These are phyloP conservation scores for Latrodectus hesperus DNA, from an alignment of 2,888 invertebrate species.

Conservation along the genomic window DNA sequence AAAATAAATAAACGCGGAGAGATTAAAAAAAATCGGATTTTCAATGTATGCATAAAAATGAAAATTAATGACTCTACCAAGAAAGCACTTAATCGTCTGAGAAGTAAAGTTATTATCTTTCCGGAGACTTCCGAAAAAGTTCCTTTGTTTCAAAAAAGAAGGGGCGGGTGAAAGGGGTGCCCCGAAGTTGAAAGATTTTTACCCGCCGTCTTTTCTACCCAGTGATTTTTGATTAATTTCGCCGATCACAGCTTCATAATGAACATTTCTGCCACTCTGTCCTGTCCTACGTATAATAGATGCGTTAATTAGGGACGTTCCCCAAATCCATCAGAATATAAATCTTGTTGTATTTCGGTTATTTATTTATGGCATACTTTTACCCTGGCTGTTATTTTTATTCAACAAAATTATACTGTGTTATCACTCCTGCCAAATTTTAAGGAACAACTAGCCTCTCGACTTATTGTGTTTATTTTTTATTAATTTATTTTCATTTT, in stretches of 20 bases:
- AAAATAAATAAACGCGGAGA: slow-evolving; percentile 14
- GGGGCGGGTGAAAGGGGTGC: neutral
- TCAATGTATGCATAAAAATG: slow-evolving; percentile 68
- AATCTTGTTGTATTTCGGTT: neutral
- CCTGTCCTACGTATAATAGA: slow-evolving; percentile 5
- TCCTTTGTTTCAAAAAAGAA: slow-evolving; percentile 34
- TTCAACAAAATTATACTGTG: neutral
- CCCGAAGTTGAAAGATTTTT: slow-evolving; percentile 50
- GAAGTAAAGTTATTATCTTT: slow-evolving; percentile 68
- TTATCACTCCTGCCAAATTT: neutral
- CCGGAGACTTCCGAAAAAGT: slow-evolving; percentile 58
- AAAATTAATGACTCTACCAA: slow-evolving; percentile 66
- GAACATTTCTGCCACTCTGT: slow-evolving; percentile 22
- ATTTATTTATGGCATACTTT: neutral
- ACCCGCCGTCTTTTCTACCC: slow-evolving; percentile 15
- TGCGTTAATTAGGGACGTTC: slow-evolving; percentile 10
- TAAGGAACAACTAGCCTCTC: no score
- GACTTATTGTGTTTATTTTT: no score
- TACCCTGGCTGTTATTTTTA: neutral
- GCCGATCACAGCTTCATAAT: slow-evolving; percentile 44
- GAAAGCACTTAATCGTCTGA: slow-evolving; percentile 68
- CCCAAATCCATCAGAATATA: slow-evolving; percentile 6
- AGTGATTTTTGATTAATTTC: slow-evolving; percentile 66
- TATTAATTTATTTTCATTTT: no score
- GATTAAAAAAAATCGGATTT: slow-evolving; percentile 59